Evolutionary conservation across 2,113 vertebrate genomes (phyloP).

Genomic region (Theristicus caerulescens): DNA sequence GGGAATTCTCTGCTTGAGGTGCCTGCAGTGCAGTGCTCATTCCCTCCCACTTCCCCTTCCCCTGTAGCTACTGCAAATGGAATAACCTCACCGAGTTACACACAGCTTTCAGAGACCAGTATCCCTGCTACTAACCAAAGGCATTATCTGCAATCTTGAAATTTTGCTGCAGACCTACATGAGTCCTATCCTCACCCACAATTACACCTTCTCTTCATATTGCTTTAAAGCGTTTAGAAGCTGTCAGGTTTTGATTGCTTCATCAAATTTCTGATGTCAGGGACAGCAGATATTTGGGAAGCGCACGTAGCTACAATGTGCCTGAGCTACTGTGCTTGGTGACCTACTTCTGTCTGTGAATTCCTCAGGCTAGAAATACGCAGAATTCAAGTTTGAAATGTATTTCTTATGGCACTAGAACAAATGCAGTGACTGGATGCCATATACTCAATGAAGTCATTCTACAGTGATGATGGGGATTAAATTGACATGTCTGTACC

Average conservation of each 20-base stretch:
- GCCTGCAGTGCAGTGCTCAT: not conserved
- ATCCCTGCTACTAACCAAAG: not conserved
- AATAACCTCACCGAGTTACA: not conserved
- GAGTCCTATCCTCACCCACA: not conserved
- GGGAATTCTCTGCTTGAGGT: not conserved
- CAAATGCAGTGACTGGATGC: not conserved
- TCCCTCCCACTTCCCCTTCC: not conserved
- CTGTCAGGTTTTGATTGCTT: not conserved
- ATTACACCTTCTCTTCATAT: not conserved
- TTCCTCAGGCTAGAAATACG: not conserved
- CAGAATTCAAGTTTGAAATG: not conserved
- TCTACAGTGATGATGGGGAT: not conserved
- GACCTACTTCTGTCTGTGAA: conserved; percentile 34
- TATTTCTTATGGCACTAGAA: conserved; percentile 10
- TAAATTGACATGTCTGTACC: not conserved
- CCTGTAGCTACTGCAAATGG: not conserved
- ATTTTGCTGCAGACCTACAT: not conserved
- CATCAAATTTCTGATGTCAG: not conserved
- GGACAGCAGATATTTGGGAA: not conserved
- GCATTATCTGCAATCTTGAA: not conserved
- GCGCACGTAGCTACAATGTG: not conserved
- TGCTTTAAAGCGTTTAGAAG: not conserved
- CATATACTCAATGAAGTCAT: not conserved
- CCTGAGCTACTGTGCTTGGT: not conserved
- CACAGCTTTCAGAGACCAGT: not conserved